Evolutionary conservation across 2,888 invertebrate genomes (phyloP), one percentile per base, ranked within the genome.

Genomic region (Torymus auratus): DNA sequence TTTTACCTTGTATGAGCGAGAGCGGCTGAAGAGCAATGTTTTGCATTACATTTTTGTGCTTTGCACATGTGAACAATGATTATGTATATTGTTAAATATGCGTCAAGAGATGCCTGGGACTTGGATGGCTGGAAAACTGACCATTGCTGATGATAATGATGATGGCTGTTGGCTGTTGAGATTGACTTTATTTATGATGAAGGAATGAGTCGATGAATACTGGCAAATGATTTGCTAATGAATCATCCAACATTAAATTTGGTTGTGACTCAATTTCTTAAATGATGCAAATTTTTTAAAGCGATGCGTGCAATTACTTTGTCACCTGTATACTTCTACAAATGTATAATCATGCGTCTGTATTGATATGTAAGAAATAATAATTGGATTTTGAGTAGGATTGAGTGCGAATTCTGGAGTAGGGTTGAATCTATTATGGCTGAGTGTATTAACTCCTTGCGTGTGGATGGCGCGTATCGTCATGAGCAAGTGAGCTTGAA

Each of bases 401-500:
- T 41, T 81, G 80, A 81, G 58, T 81, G 80, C 17, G 41, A 41
- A 55, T 72, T 60, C 14, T 76, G 76, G 55, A 70, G 15, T 73
- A 72, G 79, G 73, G 28, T 70, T 80, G 82, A 82, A 76, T 77
- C 72, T 79, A 64, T 82, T 76, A 70, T 82, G 82, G 70, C 61
- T 82, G 80, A 80, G 73, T 77, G 80, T 28, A 75, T 83, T 83
- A 83, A 83, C 82, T 83, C 82, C 82, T 83, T 81, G 82, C 78
- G 82, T 83, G 82, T 83, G 82, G 82, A 70, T 83, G 82, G 82
- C 82, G 78, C 72, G 82, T 69, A 78, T 81, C 80, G 80, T 83
- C 80, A 81, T 68, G 82, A 83, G 82, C 82, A 83, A 82, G 78
- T 83, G 82, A 83, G 82, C 82, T 83, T 83, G 80, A 83, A 83